These are phyloP conservation scores for Agrochola lota DNA, from an alignment of 2,888 invertebrate genomes.

Conservation along the genomic window DNA sequence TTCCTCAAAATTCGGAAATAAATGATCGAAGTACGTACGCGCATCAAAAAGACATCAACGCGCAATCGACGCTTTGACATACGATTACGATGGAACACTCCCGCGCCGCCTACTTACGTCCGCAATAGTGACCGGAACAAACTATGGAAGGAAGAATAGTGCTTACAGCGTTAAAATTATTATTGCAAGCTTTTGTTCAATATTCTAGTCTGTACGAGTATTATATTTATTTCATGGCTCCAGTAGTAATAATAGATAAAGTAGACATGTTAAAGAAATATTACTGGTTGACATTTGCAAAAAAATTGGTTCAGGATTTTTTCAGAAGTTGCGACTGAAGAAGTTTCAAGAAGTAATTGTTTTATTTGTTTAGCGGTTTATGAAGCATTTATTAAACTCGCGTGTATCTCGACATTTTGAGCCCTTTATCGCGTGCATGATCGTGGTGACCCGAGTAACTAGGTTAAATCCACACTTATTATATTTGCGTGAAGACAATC, in stretches of 20 bases:
- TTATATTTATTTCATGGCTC: neutral
- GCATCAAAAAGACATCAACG: conserved; percentile 84
- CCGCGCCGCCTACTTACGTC: neutral
- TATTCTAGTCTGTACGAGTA: neutral
- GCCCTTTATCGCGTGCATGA: conserved; percentile 29
- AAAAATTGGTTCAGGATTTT: neutral
- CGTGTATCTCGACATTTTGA: neutral
- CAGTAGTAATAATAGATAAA: neutral
- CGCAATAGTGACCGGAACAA: conserved; percentile 45
- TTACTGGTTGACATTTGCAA: too few species aligned
- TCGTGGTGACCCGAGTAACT: conserved; percentile 21
- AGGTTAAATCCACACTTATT: conserved; percentile 38
- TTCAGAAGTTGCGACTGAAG: neutral
- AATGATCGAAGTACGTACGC: conserved; percentile 23
- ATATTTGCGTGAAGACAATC: conserved; percentile 38
- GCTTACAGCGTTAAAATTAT: neutral
- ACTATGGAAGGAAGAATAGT: conserved; percentile 5
- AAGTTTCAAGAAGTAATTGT: neutral
- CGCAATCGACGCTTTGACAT: conserved; percentile 50
- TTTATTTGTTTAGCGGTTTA: neutral
- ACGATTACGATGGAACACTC: conserved; percentile 15
- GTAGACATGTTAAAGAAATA: neutral
- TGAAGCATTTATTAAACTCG: neutral
- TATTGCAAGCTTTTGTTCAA: conserved; percentile 5
- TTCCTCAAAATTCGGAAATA: neutral